Conservation (phyloP, 2,797 vertebrate genomes). For the Onychomys torridus region DNA sequence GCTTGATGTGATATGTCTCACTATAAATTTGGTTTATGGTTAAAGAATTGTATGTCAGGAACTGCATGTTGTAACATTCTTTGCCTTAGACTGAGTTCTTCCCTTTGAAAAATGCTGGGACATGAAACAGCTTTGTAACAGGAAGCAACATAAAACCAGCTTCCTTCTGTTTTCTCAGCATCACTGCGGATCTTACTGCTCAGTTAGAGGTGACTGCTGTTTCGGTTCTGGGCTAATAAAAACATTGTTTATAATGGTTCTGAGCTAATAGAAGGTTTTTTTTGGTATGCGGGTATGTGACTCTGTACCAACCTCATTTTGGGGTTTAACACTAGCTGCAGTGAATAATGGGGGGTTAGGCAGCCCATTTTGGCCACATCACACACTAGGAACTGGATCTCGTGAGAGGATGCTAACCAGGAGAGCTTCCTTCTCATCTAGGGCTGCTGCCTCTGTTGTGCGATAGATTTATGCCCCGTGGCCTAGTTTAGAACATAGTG, state of each 20-base stretch:
- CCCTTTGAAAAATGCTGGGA: background rate
- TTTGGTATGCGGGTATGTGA: background rate
- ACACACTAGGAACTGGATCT: background rate
- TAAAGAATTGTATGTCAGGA: background rate
- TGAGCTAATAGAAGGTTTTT: background rate
- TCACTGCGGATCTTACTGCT: background rate
- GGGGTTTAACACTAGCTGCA: background rate
- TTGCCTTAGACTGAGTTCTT: background rate
- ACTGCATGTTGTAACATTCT: background rate
- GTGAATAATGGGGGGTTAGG: background rate
- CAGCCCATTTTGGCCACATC: background rate
- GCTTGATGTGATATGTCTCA: background rate
- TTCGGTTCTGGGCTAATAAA: background rate
- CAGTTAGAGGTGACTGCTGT: background rate
- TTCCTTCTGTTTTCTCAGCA: background rate
- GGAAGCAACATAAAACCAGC: background rate
- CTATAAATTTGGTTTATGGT: background rate
- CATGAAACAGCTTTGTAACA: background rate
- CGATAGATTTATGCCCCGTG: background rate
- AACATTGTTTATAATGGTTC: background rate
- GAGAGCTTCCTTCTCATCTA: background rate
- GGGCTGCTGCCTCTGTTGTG: background rate
- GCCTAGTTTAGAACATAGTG: fast-evolving
- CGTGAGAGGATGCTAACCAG: fast-evolving
- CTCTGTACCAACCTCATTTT: background rate